Conservation (phyloP, 2,797 vertebrate genomes). For the Leucoraja ocellata region DNA sequence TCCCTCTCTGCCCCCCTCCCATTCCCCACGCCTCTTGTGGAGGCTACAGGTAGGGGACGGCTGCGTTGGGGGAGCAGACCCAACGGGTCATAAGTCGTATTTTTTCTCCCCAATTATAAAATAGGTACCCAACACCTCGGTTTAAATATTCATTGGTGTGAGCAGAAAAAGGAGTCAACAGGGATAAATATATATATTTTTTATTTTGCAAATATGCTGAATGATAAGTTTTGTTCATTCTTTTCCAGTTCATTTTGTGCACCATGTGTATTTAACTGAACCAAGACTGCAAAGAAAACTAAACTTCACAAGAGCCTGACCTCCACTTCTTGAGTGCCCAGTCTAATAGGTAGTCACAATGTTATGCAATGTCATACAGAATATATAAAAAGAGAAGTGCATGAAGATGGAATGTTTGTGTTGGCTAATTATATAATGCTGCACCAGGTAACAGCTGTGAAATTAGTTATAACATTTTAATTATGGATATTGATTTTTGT, state of each 20-base stretch:
- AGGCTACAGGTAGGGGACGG: no score
- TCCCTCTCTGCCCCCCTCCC: no score
- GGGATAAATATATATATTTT: neutral
- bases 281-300: slow-evolving; percentile 5
- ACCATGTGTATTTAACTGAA: slow-evolving; percentile 34
- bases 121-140: neutral
- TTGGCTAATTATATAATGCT: slow-evolving; percentile 30
- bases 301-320: neutral
- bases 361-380: slow-evolving; percentile 18
- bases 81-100: neutral
- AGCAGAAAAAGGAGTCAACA: neutral
- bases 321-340: slow-evolving; percentile 11
- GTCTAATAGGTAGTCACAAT: slow-evolving; percentile 5
- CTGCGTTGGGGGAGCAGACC: no score
- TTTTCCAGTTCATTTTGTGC: slow-evolving; percentile 36
- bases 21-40: no score
- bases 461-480: slow-evolving; percentile 23
- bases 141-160: neutral
- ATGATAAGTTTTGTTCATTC: neutral
- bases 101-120: neutral
- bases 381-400: slow-evolving; percentile 27
- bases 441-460: slow-evolving; percentile 24
- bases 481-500: slow-evolving; percentile 30
- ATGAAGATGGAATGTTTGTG: slow-evolving; percentile 6
- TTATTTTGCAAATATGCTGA: neutral